Percentiles rank a stretch among this genome's conserved stretches.
These are phyloP conservation scores for Paramisgurnus dabryanus DNA, from an alignment of 2,113 vertebrate genomes.

Conservation along the genomic window DNA sequence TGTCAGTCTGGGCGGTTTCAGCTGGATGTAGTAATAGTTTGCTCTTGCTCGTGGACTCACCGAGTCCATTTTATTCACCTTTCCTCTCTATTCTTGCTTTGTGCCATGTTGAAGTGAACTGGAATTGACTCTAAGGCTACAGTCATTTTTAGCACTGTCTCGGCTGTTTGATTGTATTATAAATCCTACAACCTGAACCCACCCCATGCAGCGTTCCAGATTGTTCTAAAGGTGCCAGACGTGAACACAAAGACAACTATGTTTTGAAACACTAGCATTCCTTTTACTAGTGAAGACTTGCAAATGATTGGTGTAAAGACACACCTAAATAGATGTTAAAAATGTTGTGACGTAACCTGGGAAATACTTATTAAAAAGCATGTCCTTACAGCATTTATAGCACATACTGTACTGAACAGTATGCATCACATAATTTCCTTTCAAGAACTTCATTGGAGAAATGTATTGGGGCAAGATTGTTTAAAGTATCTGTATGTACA, in stretches of 20 bases:
- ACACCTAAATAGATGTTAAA: not conserved
- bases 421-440: not conserved
- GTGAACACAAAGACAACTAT: not conserved
- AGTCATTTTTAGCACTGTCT: not conserved
- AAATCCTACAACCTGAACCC: not conserved
- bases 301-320: not conserved
- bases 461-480: too few species aligned
- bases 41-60: not conserved
- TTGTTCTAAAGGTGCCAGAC: not conserved
- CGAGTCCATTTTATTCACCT: constrained; percentile 4
- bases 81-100: not conserved
- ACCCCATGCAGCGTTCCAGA: not conserved
- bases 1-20: constrained; percentile 14
- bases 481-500: too few species aligned
- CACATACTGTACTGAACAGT: not conserved
- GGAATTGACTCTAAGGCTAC: not conserved
- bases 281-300: constrained; percentile 50
- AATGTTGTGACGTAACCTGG: constrained; percentile 20
- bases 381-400: not conserved
- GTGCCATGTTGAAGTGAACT: not conserved
- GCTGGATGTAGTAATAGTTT: constrained; percentile 7
- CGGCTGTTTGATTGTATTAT: not conserved
- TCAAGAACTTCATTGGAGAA: too few species aligned
- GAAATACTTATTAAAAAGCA: not conserved
- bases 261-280: constrained; percentile 34